phyloP scores from a whole-genome alignment of 2,797 vertebrate species.

The Lacerta viridis region DNA sequence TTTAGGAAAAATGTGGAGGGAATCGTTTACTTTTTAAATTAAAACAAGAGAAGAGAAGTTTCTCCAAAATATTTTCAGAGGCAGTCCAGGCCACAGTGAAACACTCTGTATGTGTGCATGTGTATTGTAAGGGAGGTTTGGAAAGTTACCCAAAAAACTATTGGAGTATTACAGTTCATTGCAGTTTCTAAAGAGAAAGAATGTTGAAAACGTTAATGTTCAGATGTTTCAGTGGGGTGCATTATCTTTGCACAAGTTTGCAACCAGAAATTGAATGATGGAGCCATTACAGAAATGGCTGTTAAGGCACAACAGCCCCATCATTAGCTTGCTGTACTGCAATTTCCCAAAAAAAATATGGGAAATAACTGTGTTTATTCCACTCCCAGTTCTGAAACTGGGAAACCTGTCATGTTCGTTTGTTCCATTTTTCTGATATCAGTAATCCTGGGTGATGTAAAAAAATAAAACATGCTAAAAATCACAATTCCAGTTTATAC shows the following conservation, averaged over 20 bases:
- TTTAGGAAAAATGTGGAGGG: background rate
- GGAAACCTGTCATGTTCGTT: background rate
- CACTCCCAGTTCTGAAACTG: background rate
- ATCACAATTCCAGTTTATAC: background rate
- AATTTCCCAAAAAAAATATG: background rate
- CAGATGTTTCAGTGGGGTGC: background rate
- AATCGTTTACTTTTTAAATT: background rate
- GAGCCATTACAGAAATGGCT: background rate
- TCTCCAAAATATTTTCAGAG: conserved; percentile 32
- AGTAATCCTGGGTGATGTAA: background rate
- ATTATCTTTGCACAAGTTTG: background rate
- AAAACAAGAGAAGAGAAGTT: background rate
- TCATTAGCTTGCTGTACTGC: background rate
- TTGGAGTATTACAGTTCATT: conserved; percentile 6
- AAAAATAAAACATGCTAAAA: background rate
- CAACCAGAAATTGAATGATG: background rate
- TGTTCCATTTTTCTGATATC: background rate
- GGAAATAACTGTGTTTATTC: background rate
- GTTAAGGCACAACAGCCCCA: conserved; percentile 31
- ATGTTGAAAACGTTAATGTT: conserved; percentile 25
- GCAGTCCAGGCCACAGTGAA: background rate
- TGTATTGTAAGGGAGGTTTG: background rate
- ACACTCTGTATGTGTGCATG: background rate
- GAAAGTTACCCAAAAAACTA: background rate
- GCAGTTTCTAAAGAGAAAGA: conserved; percentile 22